Percentiles rank a stretch among this genome's conserved stretches.
These are phyloP conservation scores for Emys orbicularis DNA, from an alignment of 2,797 vertebrate genomes.

Conservation along the genomic window DNA sequence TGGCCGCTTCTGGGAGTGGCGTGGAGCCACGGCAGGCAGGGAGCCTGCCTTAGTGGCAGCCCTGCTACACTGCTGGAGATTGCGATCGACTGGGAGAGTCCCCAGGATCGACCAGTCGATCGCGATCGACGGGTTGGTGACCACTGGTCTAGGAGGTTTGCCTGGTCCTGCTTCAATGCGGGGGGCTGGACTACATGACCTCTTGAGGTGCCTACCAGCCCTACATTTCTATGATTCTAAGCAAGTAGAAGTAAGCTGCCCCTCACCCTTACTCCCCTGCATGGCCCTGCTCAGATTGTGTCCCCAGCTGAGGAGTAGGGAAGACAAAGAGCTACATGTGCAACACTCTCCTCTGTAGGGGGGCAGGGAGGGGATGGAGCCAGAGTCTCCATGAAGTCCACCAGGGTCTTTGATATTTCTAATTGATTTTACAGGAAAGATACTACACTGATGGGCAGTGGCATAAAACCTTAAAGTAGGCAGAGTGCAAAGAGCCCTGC, in stretches of 20 bases:
- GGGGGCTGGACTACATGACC: not conserved
- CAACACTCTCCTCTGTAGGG: not conserved
- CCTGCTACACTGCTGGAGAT: too few relatives aligned
- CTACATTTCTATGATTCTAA: not conserved
- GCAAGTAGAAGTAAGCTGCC: not conserved
- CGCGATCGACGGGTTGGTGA: too few relatives aligned
- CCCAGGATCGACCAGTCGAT: too few relatives aligned
- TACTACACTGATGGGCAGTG: not conserved
- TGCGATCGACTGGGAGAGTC: too few relatives aligned
- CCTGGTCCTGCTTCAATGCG: not conserved
- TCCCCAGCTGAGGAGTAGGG: not conserved
- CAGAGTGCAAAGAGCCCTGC: not conserved
- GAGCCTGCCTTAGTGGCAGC: too few relatives aligned
- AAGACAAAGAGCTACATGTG: not conserved
- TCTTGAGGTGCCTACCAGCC: not conserved
- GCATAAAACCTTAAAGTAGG: not conserved
- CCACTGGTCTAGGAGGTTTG: not conserved
- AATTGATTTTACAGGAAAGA: not conserved
- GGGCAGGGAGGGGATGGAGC: not conserved
- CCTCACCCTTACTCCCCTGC: not conserved
- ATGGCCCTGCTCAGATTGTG: not conserved
- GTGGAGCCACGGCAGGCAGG: too few relatives aligned
- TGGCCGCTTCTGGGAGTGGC: too few relatives aligned
- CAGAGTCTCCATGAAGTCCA: not conserved
- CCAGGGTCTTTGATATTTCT: not conserved